Percentiles rank a stretch among this genome's conserved stretches.
Evolutionary conservation across 35 echinoderm and acorn worm species (phyloP).

Genomic region (Apostichopus japonicus): DNA sequence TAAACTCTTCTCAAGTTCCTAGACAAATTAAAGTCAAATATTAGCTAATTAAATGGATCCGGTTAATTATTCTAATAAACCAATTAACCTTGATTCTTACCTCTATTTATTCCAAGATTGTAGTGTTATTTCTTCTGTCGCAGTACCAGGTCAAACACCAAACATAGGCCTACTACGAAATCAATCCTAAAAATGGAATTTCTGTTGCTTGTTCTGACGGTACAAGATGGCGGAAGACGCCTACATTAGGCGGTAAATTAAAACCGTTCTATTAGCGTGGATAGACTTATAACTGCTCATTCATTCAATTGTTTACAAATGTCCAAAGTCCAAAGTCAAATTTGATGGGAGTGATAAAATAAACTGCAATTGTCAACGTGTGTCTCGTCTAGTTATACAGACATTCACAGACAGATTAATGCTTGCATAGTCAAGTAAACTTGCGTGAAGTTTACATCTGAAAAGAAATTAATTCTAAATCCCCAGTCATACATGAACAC

Average conservation of each 20-base stretch:
- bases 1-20: no score
- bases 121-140: no score
- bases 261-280: neutral
- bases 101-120: neutral
- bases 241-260: neutral
- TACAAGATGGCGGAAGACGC: conserved; percentile 2
- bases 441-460: no score
- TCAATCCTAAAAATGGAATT: neutral
- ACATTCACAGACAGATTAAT: no score
- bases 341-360: conserved; percentile 10
- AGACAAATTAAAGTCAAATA: no score
- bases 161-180: neutral
- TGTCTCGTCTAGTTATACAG: neutral
- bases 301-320: neutral
- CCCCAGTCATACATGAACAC: no score
- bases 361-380: neutral
- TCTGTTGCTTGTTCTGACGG: neutral
- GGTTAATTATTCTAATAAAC: no score
- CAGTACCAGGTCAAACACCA: no score
- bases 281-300: no score
- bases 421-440: no score
- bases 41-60: no score
- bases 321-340: neutral
- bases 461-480: no score
- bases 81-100: neutral